These are phyloP conservation scores for Acronicta aceris DNA, from an alignment of 2,888 invertebrate genomes.

Conservation along the genomic window DNA sequence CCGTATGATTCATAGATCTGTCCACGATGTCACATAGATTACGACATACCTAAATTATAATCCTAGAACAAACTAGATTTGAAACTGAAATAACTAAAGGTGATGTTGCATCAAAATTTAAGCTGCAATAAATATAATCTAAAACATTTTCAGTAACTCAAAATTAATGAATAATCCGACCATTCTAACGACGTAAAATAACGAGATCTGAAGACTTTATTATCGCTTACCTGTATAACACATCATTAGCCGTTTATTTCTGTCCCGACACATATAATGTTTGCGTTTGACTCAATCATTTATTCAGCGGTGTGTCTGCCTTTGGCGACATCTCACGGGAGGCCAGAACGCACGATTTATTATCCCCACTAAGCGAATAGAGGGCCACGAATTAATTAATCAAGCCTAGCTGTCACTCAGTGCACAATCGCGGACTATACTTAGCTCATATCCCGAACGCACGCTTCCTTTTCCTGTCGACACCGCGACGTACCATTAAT, in stretches of 20 bases:
- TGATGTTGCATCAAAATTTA: slow-evolving; percentile 31
- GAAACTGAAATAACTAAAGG: slow-evolving; percentile 32
- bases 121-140: slow-evolving; percentile 46
- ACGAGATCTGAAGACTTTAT: slow-evolving; percentile 85
- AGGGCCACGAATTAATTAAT: slow-evolving; percentile 86
- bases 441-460: slow-evolving; percentile 71
- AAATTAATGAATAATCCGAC: slow-evolving; percentile 66
- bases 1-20: slow-evolving; percentile 20
- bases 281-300: slow-evolving; percentile 85
- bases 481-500: slow-evolving; percentile 84
- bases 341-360: slow-evolving; percentile 86
- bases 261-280: slow-evolving; percentile 81
- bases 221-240: slow-evolving; percentile 85
- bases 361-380: slow-evolving; percentile 79
- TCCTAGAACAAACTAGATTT: slow-evolving; percentile 42
- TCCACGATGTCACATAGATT: slow-evolving; percentile 26
- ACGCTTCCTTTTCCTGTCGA: slow-evolving; percentile 86
- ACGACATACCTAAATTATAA: slow-evolving; percentile 27
- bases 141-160: slow-evolving; percentile 52
- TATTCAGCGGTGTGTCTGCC: slow-evolving; percentile 78
- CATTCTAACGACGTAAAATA: slow-evolving; percentile 80
- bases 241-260: slow-evolving; percentile 87
- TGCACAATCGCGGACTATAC: slow-evolving; percentile 81
- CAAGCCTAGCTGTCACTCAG: slow-evolving; percentile 86
- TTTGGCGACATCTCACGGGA: slow-evolving; percentile 86